Evolutionary conservation across 2,797 vertebrate genomes (phyloP), one percentile per base, ranked within the genome.

Genomic region (Bovichtus diacanthus): DNA sequence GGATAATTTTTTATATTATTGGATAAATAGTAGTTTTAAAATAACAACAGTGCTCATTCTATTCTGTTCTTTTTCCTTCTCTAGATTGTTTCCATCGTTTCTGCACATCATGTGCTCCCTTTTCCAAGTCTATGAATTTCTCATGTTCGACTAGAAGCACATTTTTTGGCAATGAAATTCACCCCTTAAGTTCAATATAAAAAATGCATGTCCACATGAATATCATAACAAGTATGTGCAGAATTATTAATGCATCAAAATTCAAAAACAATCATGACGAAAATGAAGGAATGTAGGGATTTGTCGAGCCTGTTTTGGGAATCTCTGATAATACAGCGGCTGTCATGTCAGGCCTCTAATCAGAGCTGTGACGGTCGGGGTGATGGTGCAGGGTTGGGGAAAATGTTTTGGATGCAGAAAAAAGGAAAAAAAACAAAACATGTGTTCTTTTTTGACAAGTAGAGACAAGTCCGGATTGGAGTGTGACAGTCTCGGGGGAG

Each of bases 361-460:
- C 71, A 13, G 54, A 41, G 79, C 39, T 25, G 47, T 3, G 51
- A 64, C 68, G 80, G 44, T 55, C 8, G 3, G 43, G 50, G n/a
- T 36, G 64, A 38, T 46, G 80, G 15, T 44, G 29, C 63, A 34
- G 39, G 36, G 34, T n/a, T 12, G 39, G 39, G 56, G 47, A 68
- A 60, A 38, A 70, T 13, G 19, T 71, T 76, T 76, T 39, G 41
- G 44, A 68, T 39, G 41, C 13, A 59, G 56, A 67, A 7, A 72
- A 23, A 39, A 11, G 34, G 63, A 21, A 43, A 5, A 36, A 9
- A 18, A 60, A 16, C 0, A 21, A 41, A 55, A 25, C 3, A 11
- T 39, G 11, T 39, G n/a, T n/a, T n/a, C n/a, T n/a, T 70, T 80
- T 87, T 69, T 90, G 87, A 91, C 89, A 74, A 82, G 83, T 79